Evolutionary conservation across 2,888 invertebrate species (phyloP).

Genomic region (Periphyllus acericola): DNA sequence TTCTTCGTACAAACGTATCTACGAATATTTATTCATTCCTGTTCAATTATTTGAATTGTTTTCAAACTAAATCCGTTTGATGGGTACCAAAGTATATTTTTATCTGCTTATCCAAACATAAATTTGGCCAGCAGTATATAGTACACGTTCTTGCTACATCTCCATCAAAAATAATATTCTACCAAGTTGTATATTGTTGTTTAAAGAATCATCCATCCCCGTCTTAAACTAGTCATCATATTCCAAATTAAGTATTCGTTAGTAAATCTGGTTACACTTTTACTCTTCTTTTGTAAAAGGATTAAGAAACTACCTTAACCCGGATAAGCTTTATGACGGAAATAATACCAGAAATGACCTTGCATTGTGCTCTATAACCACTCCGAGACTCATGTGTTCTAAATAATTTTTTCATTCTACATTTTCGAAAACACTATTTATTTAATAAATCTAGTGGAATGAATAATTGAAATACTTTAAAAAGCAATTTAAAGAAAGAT

Average conservation of each 20-base stretch:
- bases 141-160: neutral
- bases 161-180: neutral
- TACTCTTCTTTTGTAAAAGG: slow-evolving; percentile 36
- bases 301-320: slow-evolving; percentile 20
- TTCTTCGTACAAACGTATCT: neutral
- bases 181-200: neutral
- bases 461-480: neutral
- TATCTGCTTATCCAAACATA: neutral
- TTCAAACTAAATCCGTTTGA: neutral
- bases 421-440: neutral
- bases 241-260: slow-evolving; percentile 33
- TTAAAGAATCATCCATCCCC: neutral
- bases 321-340: neutral
- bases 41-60: neutral
- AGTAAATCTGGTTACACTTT: slow-evolving; percentile 30
- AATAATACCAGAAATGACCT: slow-evolving; percentile 22
- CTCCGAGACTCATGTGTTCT: neutral
- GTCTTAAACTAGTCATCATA: neutral
- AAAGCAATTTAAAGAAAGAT: too few relatives aligned
- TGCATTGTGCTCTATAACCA: neutral
- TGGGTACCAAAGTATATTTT: neutral
- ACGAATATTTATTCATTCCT: neutral
- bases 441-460: neutral
- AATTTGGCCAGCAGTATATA: neutral
- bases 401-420: neutral